Base-by-base conservation (phyloP, 2,888 invertebrate species). In the Metallyticus violacea region DNA sequence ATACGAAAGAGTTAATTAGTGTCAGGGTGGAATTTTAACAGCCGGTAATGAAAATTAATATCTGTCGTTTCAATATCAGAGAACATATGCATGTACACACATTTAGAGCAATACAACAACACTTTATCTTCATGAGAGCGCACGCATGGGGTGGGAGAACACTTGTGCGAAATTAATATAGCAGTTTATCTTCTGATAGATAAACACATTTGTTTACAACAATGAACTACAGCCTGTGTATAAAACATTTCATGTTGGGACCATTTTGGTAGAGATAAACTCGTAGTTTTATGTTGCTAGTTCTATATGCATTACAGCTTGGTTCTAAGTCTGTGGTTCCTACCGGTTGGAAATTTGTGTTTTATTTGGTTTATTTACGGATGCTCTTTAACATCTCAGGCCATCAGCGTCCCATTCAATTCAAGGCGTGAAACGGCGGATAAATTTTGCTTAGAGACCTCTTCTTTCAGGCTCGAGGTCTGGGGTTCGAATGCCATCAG, bases 111-210 rank as follows among this genome's bases (percentile, higher is more conserved):
- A n/a, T n/a, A n/a, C n/a, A n/a, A n/a, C n/a, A n/a, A 62, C 15
- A 62, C 40, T 15, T 3, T 62, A 6, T 62, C 15, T 62, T 15
- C 15, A n/a, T n/a, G n/a, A n/a, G n/a, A n/a, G n/a, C n/a, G n/a
- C n/a, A n/a, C n/a, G n/a, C 15, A 4, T 2, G 15, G 0, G 15
- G 0, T 0, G 22, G 40, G 22, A 22, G 2, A 2, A 15, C 0
- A 2, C 22, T 62, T 0, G n/a, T 2, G 15, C 15, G 22, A 4
- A 62, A 62, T 62, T 62, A 62, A 62, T 62, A 62, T 62, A 62
- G 22, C 40, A 15, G 40, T 62, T 62, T 62, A 62, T 62, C 40
- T 62, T 62, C 40, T 22, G 40, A 62, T 62, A 62, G 9, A n/a
- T n/a, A 62, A 9, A 40, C 40, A 9, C 40, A 40, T 40, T 40